Conservation (phyloP, 1,140 invertebrate species). For the Pogonognathellus flavescens region DNA sequence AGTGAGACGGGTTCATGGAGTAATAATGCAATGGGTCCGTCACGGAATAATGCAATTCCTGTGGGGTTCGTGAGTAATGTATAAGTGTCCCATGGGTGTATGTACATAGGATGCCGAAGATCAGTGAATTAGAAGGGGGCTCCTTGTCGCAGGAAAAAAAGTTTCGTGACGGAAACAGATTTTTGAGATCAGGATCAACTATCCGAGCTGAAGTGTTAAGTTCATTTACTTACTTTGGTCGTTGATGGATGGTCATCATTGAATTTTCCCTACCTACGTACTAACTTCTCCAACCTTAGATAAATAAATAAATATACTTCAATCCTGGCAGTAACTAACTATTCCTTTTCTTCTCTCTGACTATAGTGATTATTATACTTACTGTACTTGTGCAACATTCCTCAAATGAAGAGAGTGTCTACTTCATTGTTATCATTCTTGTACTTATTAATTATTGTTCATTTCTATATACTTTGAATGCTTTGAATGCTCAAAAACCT, state of each 20-base stretch:
- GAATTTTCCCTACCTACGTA: conserved; percentile 17
- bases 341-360: neutral
- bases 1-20: conserved; percentile 41
- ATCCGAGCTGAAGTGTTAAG: conserved; percentile 66
- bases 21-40: conserved; percentile 55
- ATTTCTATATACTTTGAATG: conserved; percentile 2
- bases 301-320: neutral
- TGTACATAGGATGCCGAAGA: conserved; percentile 65
- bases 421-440: neutral
- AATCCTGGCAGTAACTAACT: conserved; percentile 16
- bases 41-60: conserved; percentile 55
- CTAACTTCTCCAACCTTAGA: neutral
- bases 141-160: conserved; percentile 60
- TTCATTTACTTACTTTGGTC: conserved; percentile 56
- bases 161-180: conserved; percentile 65
- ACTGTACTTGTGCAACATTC: neutral
- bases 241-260: conserved; percentile 39
- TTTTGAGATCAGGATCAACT: conserved; percentile 61
- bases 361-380: conserved; percentile 6
- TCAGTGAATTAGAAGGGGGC: conserved; percentile 64
- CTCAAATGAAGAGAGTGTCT: neutral
- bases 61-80: conserved; percentile 57
- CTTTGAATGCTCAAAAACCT: conserved; percentile 2
- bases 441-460: conserved; percentile 29
- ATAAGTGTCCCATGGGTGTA: conserved; percentile 59